Conservation (phyloP, 2,797 vertebrate genomes). For the Notamacropus eugenii region DNA sequence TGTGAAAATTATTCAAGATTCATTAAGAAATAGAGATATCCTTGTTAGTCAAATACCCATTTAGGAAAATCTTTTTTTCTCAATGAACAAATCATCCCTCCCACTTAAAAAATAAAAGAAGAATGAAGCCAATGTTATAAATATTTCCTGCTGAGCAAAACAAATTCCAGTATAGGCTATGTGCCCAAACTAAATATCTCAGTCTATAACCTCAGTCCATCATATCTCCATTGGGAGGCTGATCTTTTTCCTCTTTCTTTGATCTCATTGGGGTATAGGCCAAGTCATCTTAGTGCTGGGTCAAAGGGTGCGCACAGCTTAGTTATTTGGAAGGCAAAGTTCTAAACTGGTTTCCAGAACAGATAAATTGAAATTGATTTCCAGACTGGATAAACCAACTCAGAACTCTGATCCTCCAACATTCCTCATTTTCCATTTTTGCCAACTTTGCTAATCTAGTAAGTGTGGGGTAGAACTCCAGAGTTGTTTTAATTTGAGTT, state of each 20-base stretch:
- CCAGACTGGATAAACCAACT: neutral
- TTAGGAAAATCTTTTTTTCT: neutral
- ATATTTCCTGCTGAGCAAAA: neutral
- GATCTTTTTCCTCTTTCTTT: neutral
- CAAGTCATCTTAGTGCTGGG: neutral
- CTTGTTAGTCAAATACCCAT: neutral
- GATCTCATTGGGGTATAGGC: neutral
- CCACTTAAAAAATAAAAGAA: neutral
- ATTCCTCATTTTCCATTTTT: neutral
- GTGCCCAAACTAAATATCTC: neutral
- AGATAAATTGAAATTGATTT: neutral
- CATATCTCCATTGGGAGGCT: neutral
- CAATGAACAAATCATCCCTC: neutral
- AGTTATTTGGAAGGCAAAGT: neutral
- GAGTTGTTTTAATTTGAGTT: neutral
- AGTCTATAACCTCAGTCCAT: neutral
- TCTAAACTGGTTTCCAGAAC: neutral
- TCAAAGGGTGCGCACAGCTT: neutral
- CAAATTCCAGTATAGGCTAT: neutral
- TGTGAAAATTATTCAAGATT: too few relatives aligned
- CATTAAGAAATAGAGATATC: neutral
- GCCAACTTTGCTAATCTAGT: neutral
- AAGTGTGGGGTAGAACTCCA: neutral
- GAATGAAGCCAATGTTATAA: neutral
- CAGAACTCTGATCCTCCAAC: neutral